These are phyloP conservation scores for Coptotermes formosanus DNA, from an alignment of 1,140 invertebrate genomes.

Conservation along the genomic window DNA sequence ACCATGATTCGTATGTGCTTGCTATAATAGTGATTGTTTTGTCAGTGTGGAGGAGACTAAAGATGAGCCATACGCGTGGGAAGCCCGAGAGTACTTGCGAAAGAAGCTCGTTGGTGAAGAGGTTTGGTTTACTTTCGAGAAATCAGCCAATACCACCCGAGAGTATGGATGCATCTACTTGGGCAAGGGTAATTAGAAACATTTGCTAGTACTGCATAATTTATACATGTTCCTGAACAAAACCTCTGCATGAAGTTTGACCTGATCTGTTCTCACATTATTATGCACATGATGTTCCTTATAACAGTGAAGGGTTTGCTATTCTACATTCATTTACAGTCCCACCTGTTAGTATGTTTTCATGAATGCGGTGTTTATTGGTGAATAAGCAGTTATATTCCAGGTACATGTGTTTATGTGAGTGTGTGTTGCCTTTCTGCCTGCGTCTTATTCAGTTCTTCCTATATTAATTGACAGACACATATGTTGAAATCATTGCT, in stretches of 20 bases:
- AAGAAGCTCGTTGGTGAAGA: slow-evolving; percentile 90
- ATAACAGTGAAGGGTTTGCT: slow-evolving; percentile 34
- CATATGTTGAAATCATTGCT: too few species aligned
- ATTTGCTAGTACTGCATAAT: too few species aligned
- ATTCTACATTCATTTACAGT: too few species aligned
- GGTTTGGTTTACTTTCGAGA: slow-evolving; percentile 76
- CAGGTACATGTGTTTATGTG: too few species aligned
- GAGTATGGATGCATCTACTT: slow-evolving; percentile 88
- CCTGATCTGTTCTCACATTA: background rate
- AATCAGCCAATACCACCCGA: slow-evolving; percentile 68
- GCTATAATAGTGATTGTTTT: slow-evolving; percentile 41
- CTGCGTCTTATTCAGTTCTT: too few species aligned
- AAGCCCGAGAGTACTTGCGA: slow-evolving; percentile 89
- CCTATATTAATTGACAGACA: too few species aligned
- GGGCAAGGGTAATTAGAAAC: slow-evolving; percentile 62
- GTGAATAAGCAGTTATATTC: too few species aligned
- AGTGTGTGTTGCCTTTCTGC: too few species aligned
- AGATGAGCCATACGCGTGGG: slow-evolving; percentile 95
- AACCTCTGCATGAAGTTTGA: background rate
- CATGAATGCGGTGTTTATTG: too few species aligned
- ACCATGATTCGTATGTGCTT: background rate
- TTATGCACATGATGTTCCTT: too few species aligned
- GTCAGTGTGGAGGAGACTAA: slow-evolving; percentile 63
- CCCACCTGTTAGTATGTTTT: too few species aligned
- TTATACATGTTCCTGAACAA: too few species aligned